Base-by-base conservation (phyloP, 2,888 invertebrate genomes). In the Hermaeophaga mercurialis region DNA sequence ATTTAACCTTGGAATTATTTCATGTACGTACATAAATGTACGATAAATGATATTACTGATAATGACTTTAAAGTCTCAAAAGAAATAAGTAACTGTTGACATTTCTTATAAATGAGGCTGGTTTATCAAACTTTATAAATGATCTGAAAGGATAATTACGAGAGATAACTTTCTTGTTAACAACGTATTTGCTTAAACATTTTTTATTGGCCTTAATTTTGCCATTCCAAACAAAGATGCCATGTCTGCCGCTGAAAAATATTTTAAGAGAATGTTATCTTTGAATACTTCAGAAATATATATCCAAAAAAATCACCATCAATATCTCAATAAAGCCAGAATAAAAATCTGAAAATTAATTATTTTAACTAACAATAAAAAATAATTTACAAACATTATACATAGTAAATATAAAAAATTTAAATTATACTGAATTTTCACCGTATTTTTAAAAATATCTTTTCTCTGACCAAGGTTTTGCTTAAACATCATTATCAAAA, bases 1-100 rank as follows among this genome's bases (percentile, higher is more conserved):
- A 58, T 47, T 56, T 56, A 55, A 59, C 56, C 48, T 53, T 59
- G 56, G 53, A 59, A 56, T 56, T 59, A 56, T 56, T 59, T 56
- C 45, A 34, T 44, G 12, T n/a, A n/a, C n/a, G n/a, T 46, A 48
- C 36, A 56, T 49, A 56, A 56, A 56, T 46, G 36, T 43, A 54
- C 50, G 46, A 54, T 50, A 58, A 58, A 58, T 43, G 4, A 52
- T 52, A 52, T 49, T 49, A 17, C 39, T 49, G 49, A 49, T 49
- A 49, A 49, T 49, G 49, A 49, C 14, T 18, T 26, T 48, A 38
- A 48, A 43, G 19, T n/a, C 43, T 24, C 43, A 24, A 12, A 19
- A 52, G 34, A 52, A 34, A 52, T n/a, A 52, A 52, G 34, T 44
- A 43, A 17, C 24, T 44, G 52, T 52, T 52, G 52, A 52, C 52